Evolutionary conservation across 2,113 vertebrate genomes (phyloP), one percentile per base, ranked within the genome.

Genomic region (Galbula dea): DNA sequence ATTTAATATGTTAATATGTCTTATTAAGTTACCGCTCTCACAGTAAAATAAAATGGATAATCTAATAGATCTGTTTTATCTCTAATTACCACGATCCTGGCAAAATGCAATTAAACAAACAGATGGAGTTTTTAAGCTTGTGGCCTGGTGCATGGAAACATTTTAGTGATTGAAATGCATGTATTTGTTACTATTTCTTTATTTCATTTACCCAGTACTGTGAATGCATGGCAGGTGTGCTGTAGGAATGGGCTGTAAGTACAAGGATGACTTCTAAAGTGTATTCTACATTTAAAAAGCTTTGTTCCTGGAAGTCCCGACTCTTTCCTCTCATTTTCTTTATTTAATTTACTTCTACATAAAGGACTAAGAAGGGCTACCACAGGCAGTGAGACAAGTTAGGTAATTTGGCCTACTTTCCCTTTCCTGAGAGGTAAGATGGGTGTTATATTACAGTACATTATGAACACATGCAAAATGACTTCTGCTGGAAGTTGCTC

Each of bases 31-130:
- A 94, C 91, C 12, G 2, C 85, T 96, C 79, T 81, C 78, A 94
- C 87, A 89, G 65, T 95, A 94, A 94, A 96, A 95, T 94, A 93
- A 94, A 95, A 94, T 89, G 91, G 82, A 72, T 95, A 96, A 96
- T 95, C 93, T 96, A 91, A 92, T 68, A 94, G 87, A 94, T 96
- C 93, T 96, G 86, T 95, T 96, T 95, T 95, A 95, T 96, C 94
- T 96, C 94, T 96, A 96, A 96, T 96, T 96, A 94, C 86, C 93
- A 81, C 65, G 89, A 94, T 95, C 89, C 79, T 15, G 27, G 93
- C 94, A 95, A 94, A 95, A 85, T 96, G 94, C 89, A 94, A 94
- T 95, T 96, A 95, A 96, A 96, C 92, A 96, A 96, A 95, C 94
- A 96, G 93, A 94, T 71, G 79, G 59, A 88, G 79, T 71, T 95